Percentiles rank a stretch among this genome's conserved stretches.
phyloP scores from a whole-genome alignment of 1,140 invertebrate species.

The Lamellibrachia luymesi region DNA sequence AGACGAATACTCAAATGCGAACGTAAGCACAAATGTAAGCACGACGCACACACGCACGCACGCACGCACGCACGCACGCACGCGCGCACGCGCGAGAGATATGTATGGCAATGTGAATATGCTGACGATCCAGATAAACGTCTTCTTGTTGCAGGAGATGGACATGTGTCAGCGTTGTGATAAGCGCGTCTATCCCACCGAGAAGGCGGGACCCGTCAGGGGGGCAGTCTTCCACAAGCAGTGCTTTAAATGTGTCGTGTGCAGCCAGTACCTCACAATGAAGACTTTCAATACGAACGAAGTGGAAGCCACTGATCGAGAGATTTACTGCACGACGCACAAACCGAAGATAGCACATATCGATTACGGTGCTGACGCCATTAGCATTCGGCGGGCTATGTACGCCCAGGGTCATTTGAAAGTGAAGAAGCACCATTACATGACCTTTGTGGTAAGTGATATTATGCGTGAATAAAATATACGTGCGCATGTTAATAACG shows the following conservation, averaged over 20 bases:
- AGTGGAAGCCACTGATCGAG: conserved; percentile 90
- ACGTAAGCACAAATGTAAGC: too few species aligned
- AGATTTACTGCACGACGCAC: conserved; percentile 95
- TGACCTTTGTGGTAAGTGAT: background rate
- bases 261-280: conserved; percentile 88
- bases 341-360: conserved; percentile 92
- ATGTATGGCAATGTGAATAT: background rate
- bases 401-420: conserved; percentile 18
- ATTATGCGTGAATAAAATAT: background rate
- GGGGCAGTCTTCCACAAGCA: conserved; percentile 97
- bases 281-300: conserved; percentile 99
- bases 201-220: conserved; percentile 88
- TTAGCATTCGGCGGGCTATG: conserved; percentile 73
- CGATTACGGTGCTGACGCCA: conserved; percentile 77
- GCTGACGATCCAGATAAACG: background rate
- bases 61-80: too few species aligned
- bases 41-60: too few species aligned
- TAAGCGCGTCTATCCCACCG: conserved; percentile 64
- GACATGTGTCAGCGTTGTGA: conserved; percentile 54
- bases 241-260: conserved; percentile 92
- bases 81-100: too few species aligned
- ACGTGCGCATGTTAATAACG: too few species aligned
- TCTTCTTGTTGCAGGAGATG: conserved; percentile 18
- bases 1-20: too few species aligned
- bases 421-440: conserved; percentile 13